These are phyloP conservation scores for Prionace glauca DNA, from an alignment of 2,797 vertebrate genomes.

Conservation along the genomic window DNA sequence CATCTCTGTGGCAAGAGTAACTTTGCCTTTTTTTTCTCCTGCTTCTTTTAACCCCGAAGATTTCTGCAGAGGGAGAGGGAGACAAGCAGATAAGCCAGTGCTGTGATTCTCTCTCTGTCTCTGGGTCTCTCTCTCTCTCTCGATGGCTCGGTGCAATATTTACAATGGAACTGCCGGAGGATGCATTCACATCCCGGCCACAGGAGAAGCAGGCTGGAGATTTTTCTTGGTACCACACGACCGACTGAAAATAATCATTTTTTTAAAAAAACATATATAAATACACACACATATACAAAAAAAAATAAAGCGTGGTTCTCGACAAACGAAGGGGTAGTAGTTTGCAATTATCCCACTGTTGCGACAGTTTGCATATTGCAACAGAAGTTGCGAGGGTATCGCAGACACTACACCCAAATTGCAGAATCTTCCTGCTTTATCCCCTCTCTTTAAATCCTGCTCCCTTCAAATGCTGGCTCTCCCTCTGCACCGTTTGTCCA, in stretches of 20 bases:
- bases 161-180: conserved; percentile 13
- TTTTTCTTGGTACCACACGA: not conserved
- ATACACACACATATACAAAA: too few relatives aligned
- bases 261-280: too few relatives aligned
- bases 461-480: not conserved
- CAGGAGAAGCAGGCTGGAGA: not conserved
- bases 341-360: conserved; percentile 16
- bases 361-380: conserved; percentile 35
- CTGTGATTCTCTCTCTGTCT: too few relatives aligned
- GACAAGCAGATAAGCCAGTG: not conserved
- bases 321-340: not conserved
- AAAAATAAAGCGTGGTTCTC: not conserved
- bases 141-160: not conserved
- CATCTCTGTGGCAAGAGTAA: not conserved
- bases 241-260: not conserved
- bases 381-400: conserved; percentile 2
- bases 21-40: not conserved
- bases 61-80: not conserved
- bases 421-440: not conserved
- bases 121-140: not conserved
- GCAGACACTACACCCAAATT: not conserved
- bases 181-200: not conserved
- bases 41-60: not conserved
- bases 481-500: not conserved
- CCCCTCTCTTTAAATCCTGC: not conserved